A percentile compares a stretch with the other conserved stretches of the same genome.
These are phyloP conservation scores for Spodoptera picta DNA, from an alignment of 2,888 invertebrate species.

Conservation along the genomic window DNA sequence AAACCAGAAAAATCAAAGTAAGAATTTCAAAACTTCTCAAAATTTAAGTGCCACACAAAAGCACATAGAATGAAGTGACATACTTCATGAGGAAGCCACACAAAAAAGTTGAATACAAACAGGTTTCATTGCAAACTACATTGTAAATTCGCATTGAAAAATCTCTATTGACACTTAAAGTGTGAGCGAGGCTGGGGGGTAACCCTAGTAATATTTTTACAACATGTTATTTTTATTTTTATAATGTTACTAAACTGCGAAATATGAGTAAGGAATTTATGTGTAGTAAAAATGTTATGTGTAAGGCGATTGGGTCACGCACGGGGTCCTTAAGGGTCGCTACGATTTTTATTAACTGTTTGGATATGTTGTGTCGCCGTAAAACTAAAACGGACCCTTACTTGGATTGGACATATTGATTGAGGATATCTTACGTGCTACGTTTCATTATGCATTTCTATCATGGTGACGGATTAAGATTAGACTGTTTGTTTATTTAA, in stretches of 20 bases:
- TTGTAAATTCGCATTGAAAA: slow-evolving; percentile 32
- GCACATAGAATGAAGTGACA: slow-evolving; percentile 1
- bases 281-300: slow-evolving; percentile 71
- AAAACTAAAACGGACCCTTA: slow-evolving; percentile 56
- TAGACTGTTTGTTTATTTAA: background rate
- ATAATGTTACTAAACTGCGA: slow-evolving; percentile 70
- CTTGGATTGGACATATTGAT: slow-evolving; percentile 47
- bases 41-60: background rate
- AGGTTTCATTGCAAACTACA: slow-evolving; percentile 22
- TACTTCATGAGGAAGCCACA: slow-evolving; percentile 4
- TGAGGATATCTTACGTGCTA: slow-evolving; percentile 23
- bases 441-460: slow-evolving; percentile 6
- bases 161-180: slow-evolving; percentile 44
- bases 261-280: slow-evolving; percentile 70
- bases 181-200: slow-evolving; percentile 22
- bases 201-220: slow-evolving; percentile 66
- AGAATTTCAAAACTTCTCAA: too few relatives aligned
- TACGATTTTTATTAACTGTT: slow-evolving; percentile 69
- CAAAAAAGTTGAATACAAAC: slow-evolving; percentile 15
- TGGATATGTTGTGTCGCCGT: slow-evolving; percentile 59
- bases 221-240: slow-evolving; percentile 71
- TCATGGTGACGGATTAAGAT: background rate
- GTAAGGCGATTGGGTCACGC: slow-evolving; percentile 63
- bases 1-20: too few relatives aligned
- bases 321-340: slow-evolving; percentile 51